Base-by-base conservation (phyloP, 2,797 vertebrate genomes). In the Nyctalus aviator region DNA sequence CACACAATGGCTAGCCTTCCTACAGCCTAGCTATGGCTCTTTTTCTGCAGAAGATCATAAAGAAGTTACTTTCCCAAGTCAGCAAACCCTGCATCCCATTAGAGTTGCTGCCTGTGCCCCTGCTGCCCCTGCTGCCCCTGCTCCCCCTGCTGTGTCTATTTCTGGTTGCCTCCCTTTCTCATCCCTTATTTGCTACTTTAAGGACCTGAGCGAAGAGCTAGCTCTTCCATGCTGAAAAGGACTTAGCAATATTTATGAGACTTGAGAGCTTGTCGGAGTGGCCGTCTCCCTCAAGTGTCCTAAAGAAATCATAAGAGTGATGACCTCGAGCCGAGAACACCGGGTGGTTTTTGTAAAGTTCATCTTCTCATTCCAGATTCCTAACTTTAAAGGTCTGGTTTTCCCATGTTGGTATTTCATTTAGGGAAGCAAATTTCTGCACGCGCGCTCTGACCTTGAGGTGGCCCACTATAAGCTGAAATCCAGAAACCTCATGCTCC, bases 381-480 rank as follows among this genome's bases (percentile, higher is more conserved):
- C 86, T 93, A 69, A 91, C 32, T 91, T 79, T 83, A 93, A 95
- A 95, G 88, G 88, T 95, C 84, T 97, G 87, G 0, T 90, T 97
- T 68, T 81, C 88, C 78, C 94, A 55, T 90, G 83, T 95, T 94
- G 97, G 37, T 96, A 21, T 96, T 78, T 87, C 86, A 0, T 88
- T 62, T 91, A 99, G 99, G 96, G 97, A 78, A 98, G 97, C 94
- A 98, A 96, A 72, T 99, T 99, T 88, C 87, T 99, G 72, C 97
- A 98, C 0, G 99, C 99, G 2, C 98, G 98, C 14, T 97, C 99
- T 1, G 98, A 98, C 86, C 98, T 99, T 96, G 98, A 99, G 97
- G 97, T 99, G n/a, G 99, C 98, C 0, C 97, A 95, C 44, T 99
- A 99, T 94, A 98, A 98, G 75, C 97, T 99, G 93, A 99, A 99